Base-by-base conservation (phyloP, 2,113 vertebrate species). In the Pithys albifrons region DNA sequence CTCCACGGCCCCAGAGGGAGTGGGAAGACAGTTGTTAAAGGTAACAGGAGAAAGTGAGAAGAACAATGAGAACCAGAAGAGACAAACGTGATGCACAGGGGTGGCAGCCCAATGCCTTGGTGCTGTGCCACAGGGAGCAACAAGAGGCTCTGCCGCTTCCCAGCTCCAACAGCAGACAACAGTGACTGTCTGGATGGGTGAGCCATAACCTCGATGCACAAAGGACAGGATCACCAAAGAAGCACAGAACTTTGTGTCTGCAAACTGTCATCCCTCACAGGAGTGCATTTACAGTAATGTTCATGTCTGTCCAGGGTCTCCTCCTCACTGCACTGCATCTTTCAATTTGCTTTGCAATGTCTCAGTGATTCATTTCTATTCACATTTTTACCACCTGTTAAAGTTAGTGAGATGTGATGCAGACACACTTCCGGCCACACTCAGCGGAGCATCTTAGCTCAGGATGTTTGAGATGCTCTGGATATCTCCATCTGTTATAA, bases 31-130 rank as follows among this genome's bases (percentile, higher is more conserved):
- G 31, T 35, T 72, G 20, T 59, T 46, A 54, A 19, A 92, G 43
- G 45, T 16, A 85, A 19, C 4, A 4, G 62, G 33, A 83, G 61
- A 64, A 73, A 88, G 41, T 48, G 28, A 91, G 82, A 85, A 79
- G 29, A 78, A 6, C 29, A 76, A 19, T 9, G 35, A 80, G 41
- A 80, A 48, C 25, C 14, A 70, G 54, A 54, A 52, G 12, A 55
- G 55, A 66, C 0, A 6, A 37, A 37, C 0, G 0, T 33, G 61
- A 28, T 46, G 55, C 24, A 62, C 16, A 29, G 0, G 1, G 19
- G 49, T 75, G 49, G 14, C 66, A 86, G 43, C 59, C 27, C 9
- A 27, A 41, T 24, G 28, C 11, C 39, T n/a, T 24, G 51, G 48
- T 35, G 28, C 31, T 48, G 15, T 66, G 31, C 18, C 48, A 78